phyloP scores from a whole-genome alignment of 2,113 vertebrate genomes.

The Leptobrachium ailaonicum region DNA sequence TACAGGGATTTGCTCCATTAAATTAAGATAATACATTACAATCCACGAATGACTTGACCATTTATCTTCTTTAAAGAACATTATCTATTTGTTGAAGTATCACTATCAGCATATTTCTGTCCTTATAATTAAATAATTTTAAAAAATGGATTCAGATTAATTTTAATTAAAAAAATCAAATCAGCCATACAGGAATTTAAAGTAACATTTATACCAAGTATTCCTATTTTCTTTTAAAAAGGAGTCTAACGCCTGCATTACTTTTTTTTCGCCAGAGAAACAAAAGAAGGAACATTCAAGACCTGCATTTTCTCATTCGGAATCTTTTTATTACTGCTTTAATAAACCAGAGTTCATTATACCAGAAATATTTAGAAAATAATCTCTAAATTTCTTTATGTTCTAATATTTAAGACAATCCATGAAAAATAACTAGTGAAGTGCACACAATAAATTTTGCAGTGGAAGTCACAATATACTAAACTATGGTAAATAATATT shows the following conservation, averaged over 20 bases:
- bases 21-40: not conserved
- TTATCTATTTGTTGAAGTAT: not conserved
- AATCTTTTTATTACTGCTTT: too few relatives aligned
- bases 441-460: not conserved
- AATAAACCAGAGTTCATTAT: too few relatives aligned
- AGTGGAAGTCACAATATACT: slow-evolving; percentile 39
- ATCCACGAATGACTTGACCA: not conserved
- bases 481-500: slow-evolving; percentile 30
- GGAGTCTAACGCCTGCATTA: too few relatives aligned
- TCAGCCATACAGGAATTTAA: not conserved
- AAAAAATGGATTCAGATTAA: too few relatives aligned
- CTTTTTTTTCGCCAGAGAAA: too few relatives aligned
- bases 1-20: not conserved
- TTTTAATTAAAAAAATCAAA: not conserved
- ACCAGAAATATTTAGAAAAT: too few relatives aligned
- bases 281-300: too few relatives aligned
- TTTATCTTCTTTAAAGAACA: not conserved
- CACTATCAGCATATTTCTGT: not conserved
- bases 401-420: too few relatives aligned
- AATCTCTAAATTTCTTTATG: too few relatives aligned
- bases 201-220: not conserved
- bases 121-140: not conserved
- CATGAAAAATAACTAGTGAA: not conserved
- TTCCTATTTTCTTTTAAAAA: not conserved
- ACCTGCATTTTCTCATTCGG: too few relatives aligned